Base-by-base conservation (phyloP, 35 echinoderm and acorn worm species). In the Amphiura filiformis region DNA sequence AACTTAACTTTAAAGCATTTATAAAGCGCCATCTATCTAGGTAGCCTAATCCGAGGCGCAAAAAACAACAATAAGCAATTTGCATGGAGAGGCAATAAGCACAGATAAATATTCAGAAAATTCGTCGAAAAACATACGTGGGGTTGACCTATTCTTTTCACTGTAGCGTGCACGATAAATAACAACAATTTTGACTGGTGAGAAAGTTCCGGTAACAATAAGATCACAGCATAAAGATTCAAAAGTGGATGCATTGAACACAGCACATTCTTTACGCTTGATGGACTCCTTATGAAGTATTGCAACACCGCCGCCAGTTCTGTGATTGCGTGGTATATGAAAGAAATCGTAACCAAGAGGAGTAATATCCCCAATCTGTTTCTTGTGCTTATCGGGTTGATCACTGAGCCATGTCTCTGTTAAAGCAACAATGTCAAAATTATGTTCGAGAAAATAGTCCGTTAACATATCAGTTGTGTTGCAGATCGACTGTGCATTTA, bases 401-500 rank as follows among this genome's bases (percentile, higher is more conserved):
- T 44, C 33, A 82, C 75, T 87, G 0, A 94, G 35, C 84, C 93
- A 94, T 1, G 88, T 90, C 39, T 94, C 92, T 77, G 87, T 86
- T 5, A 94, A 30, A 35, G 93, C 88, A 12, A 90, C 9, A 33
- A 90, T 34, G 41, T 94, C 93, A 34, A 83, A 90, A 12, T 84
- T 76, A 82, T 87, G 34, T 41, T 91, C 77, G 26, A 33, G 20
- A 36, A 84, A 39, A 28, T 84, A 56, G 32, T 84, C 56, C 17
- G 20, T 35, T 12, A 84, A 22, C 31, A 84, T 36, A 34, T 84
- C 49, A 34, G 44, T 34, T 64, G 40, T 84, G 31, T 84, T 84
- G 31, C 82, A 57, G 31, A 57, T 39, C 32, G 82, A 84, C 11
- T 65, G 82, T 28, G 44, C 52, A 64, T 84, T 84, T 13, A 84